These are phyloP conservation scores for Crotalus adamanteus DNA, from an alignment of 2,797 vertebrate species.

Conservation along the genomic window DNA sequence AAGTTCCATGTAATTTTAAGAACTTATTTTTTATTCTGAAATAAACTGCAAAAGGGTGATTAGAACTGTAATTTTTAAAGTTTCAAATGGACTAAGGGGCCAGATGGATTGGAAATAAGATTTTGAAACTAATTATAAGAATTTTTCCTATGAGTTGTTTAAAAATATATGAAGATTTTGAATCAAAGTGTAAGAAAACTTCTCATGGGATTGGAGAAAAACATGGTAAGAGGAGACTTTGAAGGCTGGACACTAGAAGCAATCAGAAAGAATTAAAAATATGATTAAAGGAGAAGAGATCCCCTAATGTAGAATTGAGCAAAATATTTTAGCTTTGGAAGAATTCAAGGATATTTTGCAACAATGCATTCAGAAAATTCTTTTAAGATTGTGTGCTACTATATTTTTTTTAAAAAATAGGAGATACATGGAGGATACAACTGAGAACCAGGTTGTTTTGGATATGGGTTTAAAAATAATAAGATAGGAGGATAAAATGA, in stretches of 20 bases:
- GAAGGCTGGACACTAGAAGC: neutral
- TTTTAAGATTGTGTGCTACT: neutral
- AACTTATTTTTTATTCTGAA: neutral
- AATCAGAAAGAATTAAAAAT: neutral
- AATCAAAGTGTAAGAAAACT: neutral
- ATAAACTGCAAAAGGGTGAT: neutral
- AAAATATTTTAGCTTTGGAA: neutral
- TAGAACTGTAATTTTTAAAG: neutral
- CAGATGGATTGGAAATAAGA: neutral
- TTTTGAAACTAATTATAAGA: neutral
- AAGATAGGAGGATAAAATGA: neutral
- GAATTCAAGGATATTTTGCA: neutral
- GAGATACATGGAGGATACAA: neutral
- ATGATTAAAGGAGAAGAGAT: neutral
- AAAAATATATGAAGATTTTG: neutral
- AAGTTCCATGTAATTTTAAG: neutral
- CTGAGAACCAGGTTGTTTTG: neutral
- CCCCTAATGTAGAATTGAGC: neutral
- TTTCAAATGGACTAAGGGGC: neutral
- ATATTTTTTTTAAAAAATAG: neutral
- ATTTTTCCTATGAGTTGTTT: neutral
- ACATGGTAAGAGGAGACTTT: neutral
- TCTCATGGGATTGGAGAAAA: neutral
- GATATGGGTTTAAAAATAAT: neutral
- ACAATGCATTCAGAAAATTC: neutral